Conservation (phyloP, 2,113 vertebrate genomes). For the Coptodon bakossiorum region DNA sequence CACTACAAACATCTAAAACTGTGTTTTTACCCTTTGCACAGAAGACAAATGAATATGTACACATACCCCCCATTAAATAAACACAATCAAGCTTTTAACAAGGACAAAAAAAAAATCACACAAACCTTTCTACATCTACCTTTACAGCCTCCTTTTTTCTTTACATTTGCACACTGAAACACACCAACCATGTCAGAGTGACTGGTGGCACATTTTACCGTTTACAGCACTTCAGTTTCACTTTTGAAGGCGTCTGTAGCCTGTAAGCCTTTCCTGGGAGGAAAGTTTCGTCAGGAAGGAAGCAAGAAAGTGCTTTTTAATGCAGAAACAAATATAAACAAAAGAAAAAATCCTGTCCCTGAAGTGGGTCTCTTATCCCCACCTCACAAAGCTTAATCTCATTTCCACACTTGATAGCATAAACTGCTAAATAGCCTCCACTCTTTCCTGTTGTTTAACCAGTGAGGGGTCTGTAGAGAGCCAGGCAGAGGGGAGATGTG, state of each 20-base stretch:
- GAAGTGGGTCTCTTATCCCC: background rate
- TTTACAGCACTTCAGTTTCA: background rate
- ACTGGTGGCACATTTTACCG: background rate
- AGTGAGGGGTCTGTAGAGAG: background rate
- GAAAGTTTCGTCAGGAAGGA: background rate
- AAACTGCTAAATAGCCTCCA: background rate
- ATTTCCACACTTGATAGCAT: background rate
- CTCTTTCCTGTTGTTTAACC: background rate
- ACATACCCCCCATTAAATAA: background rate
- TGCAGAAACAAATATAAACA: background rate
- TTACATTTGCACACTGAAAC: background rate
- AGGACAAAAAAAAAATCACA: background rate
- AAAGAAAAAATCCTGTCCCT: background rate
- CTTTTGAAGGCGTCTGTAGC: background rate
- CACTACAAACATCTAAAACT: background rate
- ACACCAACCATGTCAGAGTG: background rate
- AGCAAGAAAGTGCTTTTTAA: background rate
- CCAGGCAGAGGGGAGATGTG: background rate
- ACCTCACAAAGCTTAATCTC: background rate
- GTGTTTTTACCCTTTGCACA: background rate
- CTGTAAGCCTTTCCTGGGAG: background rate
- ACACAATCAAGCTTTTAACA: fast-evolving
- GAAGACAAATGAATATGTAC: background rate
- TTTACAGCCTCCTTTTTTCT: background rate
- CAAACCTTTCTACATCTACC: background rate